phyloP scores from a whole-genome alignment of 2,113 vertebrate genomes.

The Larimichthys polyactis region DNA sequence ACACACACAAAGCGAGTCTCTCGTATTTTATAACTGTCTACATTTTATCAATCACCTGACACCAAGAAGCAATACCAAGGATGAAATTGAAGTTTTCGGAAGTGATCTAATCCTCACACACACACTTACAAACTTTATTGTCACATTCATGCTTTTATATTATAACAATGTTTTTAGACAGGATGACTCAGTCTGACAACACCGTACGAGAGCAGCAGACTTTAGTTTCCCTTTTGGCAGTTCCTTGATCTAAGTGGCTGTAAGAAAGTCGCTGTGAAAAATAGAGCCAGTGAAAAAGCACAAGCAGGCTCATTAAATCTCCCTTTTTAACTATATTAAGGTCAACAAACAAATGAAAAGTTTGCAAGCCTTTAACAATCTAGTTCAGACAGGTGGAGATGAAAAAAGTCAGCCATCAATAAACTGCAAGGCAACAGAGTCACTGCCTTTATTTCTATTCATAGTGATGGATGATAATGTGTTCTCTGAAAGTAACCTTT shows the following conservation, averaged over 20 bases:
- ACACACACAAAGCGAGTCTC: not conserved
- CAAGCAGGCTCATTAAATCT: slow-evolving; percentile 4
- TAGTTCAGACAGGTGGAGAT: not conserved
- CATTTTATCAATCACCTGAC: not conserved
- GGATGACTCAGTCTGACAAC: not conserved
- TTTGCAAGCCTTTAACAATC: not conserved
- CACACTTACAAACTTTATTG: not conserved
- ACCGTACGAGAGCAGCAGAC: not conserved
- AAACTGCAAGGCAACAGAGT: not conserved
- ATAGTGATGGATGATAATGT: slow-evolving; percentile 1
- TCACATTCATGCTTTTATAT: not conserved
- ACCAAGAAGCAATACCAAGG: not conserved
- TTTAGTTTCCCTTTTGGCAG: not conserved
- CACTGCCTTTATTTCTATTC: not conserved
- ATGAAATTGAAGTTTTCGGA: not conserved
- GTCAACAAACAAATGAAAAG: slow-evolving; percentile 28
- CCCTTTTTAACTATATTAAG: not conserved
- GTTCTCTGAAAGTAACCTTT: not conserved
- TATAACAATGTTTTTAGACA: not conserved
- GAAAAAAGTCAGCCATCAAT: slow-evolving; percentile 4
- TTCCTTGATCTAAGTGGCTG: not conserved
- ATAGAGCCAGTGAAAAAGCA: not conserved
- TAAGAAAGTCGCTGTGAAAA: not conserved
- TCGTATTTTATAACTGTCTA: not conserved
- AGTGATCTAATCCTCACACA: not conserved